Evolutionary conservation across 2,797 vertebrate genomes (phyloP).

Genomic region (Spinibarbus caldwelli): DNA sequence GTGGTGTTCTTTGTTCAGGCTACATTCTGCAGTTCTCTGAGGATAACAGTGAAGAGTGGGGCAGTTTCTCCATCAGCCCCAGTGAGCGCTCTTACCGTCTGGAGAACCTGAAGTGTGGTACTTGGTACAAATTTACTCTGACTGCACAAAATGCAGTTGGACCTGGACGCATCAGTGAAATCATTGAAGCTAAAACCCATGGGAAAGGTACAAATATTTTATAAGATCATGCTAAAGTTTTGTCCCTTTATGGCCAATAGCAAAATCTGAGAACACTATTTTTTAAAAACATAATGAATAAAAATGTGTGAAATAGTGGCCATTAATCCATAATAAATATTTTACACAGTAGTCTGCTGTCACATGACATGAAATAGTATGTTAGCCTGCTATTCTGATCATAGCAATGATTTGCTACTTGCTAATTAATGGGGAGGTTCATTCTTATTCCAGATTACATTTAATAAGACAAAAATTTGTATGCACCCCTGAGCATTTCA

Average conservation of each 20-base stretch:
- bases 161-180: slow-evolving; percentile 97
- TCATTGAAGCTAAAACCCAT: slow-evolving; percentile 97
- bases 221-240: not conserved
- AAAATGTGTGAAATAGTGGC: too few species aligned
- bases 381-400: not conserved
- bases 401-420: not conserved
- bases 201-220: slow-evolving; percentile 84
- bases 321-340: too few species aligned
- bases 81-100: slow-evolving; percentile 95
- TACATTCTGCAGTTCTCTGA: slow-evolving; percentile 98
- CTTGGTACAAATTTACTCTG: slow-evolving; percentile 99
- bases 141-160: slow-evolving; percentile 98
- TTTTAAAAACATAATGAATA: too few species aligned
- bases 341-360: too few species aligned
- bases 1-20: slow-evolving; percentile 73
- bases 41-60: slow-evolving; percentile 99
- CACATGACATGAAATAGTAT: not conserved
- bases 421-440: not conserved
- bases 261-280: too few species aligned
- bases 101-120: slow-evolving; percentile 96
- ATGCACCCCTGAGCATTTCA: not conserved
- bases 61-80: slow-evolving; percentile 97
- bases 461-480: not conserved
- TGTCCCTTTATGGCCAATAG: not conserved
- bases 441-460: not conserved